Percentiles rank a stretch among this genome's conserved stretches.
These are phyloP conservation scores for Adrianichthys oophorus DNA, from an alignment of 2,797 vertebrate species.

Conservation along the genomic window DNA sequence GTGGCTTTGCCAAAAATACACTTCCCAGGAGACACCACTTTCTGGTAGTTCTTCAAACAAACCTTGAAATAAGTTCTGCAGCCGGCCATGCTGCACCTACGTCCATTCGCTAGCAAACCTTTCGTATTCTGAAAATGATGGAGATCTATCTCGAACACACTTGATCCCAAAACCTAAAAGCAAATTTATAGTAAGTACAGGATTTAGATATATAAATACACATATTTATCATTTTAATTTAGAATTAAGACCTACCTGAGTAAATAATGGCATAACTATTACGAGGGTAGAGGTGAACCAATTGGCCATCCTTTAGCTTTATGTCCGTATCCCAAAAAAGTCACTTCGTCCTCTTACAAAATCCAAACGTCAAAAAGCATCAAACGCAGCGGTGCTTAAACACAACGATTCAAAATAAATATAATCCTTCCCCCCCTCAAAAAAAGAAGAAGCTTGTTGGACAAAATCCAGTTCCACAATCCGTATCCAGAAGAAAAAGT, in stretches of 20 bases:
- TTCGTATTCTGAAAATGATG: slow-evolving; percentile 92
- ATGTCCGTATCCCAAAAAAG: slow-evolving; percentile 73
- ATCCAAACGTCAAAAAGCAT: slow-evolving; percentile 59
- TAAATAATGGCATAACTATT: slow-evolving; percentile 80
- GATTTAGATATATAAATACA: not conserved
- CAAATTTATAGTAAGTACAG: slow-evolving; percentile 42
- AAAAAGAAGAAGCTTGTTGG: slow-evolving; percentile 33
- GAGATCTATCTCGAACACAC: slow-evolving; percentile 96
- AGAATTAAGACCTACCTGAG: slow-evolving; percentile 77
- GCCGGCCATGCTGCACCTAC: slow-evolving; percentile 79
- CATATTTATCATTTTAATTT: not conserved
- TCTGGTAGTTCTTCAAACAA: slow-evolving; percentile 95
- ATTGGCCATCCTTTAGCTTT: slow-evolving; percentile 84
- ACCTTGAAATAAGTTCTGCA: slow-evolving; percentile 96
- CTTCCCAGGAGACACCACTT: slow-evolving; percentile 86
- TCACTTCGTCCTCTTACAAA: slow-evolving; percentile 59
- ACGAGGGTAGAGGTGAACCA: slow-evolving; percentile 79
- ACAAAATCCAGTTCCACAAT: slow-evolving; percentile 67
- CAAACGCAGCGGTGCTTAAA: slow-evolving; percentile 31
- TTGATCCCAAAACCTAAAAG: slow-evolving; percentile 85
- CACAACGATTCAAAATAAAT: slow-evolving; percentile 64
- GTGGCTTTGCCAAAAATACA: slow-evolving; percentile 88
- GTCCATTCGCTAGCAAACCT: slow-evolving; percentile 87
- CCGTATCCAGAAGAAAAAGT: slow-evolving; percentile 68
- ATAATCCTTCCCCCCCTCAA: slow-evolving; percentile 68